phyloP scores from a whole-genome alignment of 1,140 invertebrate species.

The Anastrepha ludens region DNA sequence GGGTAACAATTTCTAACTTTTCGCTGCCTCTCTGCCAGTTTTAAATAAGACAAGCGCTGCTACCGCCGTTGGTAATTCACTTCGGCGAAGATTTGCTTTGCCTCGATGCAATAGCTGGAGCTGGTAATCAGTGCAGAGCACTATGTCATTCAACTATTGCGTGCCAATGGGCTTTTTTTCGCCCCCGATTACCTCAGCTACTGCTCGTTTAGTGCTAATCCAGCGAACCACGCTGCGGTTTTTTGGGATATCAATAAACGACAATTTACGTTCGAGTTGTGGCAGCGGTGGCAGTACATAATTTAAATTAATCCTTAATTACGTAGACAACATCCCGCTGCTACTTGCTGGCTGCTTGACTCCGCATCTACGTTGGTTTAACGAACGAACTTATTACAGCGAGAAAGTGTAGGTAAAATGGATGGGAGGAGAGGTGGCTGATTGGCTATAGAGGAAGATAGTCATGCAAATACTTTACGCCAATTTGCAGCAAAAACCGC shows the following conservation, averaged over 20 bases:
- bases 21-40: too few species aligned
- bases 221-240: neutral
- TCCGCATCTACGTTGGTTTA: constrained; percentile 60
- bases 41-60: too few species aligned
- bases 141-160: neutral
- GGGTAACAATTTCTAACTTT: too few species aligned
- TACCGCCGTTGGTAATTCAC: too few species aligned
- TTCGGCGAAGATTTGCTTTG: too few species aligned
- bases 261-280: neutral
- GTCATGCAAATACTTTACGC: neutral
- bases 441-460: neutral
- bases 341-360: constrained; percentile 21
- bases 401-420: too few species aligned
- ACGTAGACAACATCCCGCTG: constrained; percentile 73
- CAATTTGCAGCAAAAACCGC: constrained; percentile 4
- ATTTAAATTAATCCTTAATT: constrained; percentile 74
- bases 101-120: neutral
- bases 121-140: neutral
- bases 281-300: constrained; percentile 55
- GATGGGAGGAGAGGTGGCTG: neutral
- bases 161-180: neutral
- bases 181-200: neutral
- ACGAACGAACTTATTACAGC: constrained; percentile 72
- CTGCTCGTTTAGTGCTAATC: constrained; percentile 21
- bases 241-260: constrained; percentile 23